Evolutionary conservation across 2,797 vertebrate species (phyloP).

Genomic region (Pempheris klunzingeri): DNA sequence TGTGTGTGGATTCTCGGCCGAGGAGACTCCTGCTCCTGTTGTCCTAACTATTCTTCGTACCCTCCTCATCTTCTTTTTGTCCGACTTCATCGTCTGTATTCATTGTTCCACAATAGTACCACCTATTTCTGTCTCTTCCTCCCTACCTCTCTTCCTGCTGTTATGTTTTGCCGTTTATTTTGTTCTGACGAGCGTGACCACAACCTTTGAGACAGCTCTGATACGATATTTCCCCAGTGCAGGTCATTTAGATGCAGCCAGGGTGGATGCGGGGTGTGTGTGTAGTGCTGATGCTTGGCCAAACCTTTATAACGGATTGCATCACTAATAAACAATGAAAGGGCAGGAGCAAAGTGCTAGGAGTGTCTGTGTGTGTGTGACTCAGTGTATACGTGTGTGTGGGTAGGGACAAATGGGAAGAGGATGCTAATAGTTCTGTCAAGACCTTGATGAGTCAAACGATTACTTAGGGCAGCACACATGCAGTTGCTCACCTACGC

Average conservation of each 20-base stretch:
- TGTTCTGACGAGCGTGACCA: constrained; percentile 48
- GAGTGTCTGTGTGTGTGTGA: constrained; percentile 15
- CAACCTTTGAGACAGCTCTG: constrained; percentile 27
- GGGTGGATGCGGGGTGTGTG: constrained; percentile 61
- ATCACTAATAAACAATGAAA: constrained; percentile 89
- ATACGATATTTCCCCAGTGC: constrained; percentile 75
- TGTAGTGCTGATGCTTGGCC: constrained; percentile 31
- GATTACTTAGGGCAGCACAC: constrained; percentile 43
- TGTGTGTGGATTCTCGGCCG: constrained; percentile 1
- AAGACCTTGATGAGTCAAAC: constrained; percentile 72
- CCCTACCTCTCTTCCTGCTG: constrained; percentile 7
- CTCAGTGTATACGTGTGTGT: constrained; percentile 1
- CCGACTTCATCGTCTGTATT: constrained; percentile 59
- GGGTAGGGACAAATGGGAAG: constrained; percentile 70
- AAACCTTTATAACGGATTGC: constrained; percentile 85
- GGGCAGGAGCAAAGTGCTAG: constrained; percentile 64
- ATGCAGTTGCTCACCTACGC: neutral
- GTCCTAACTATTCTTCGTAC: constrained; percentile 43
- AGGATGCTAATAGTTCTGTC: constrained; percentile 87
- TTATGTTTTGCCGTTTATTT: constrained; percentile 57
- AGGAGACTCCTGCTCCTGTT: constrained; percentile 32
- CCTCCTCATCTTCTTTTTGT: constrained; percentile 49
- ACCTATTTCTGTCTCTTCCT: constrained; percentile 24
- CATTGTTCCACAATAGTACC: constrained; percentile 30
- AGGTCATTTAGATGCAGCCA: constrained; percentile 78